These are phyloP conservation scores for Pangasius macronema DNA, from an alignment of 2,797 vertebrate genomes.

Conservation along the genomic window DNA sequence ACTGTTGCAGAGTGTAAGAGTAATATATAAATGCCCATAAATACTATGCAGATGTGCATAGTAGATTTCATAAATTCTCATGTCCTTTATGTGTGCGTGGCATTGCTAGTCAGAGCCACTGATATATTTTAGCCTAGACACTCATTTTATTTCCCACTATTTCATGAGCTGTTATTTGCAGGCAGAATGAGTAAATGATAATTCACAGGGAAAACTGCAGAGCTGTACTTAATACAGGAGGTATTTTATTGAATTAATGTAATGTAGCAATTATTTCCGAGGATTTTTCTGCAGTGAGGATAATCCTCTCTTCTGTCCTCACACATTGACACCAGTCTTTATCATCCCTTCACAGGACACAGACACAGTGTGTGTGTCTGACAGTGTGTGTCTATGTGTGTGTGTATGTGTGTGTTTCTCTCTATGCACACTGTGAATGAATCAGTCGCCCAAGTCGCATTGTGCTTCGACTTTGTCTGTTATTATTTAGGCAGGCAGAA, in stretches of 20 bases:
- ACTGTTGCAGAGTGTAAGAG: not conserved
- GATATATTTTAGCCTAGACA: conserved; percentile 70
- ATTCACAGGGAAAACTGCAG: conserved; percentile 58
- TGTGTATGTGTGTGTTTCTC: conserved; percentile 46
- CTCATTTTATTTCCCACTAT: conserved; percentile 53
- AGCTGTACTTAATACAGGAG: not conserved
- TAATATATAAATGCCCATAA: not conserved
- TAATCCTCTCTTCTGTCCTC: conserved; percentile 46
- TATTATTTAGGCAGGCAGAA: not conserved
- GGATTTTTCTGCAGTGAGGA: conserved; percentile 7
- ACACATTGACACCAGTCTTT: conserved; percentile 24
- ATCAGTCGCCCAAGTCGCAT: conserved; percentile 57
- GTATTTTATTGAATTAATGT: conserved; percentile 7
- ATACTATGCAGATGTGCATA: not conserved
- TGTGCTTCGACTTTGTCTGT: conserved; percentile 64
- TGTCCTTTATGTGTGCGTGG: conserved; percentile 45
- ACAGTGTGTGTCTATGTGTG: conserved; percentile 24
- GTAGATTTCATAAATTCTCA: not conserved
- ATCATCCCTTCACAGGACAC: conserved; percentile 40
- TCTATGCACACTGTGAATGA: conserved; percentile 70
- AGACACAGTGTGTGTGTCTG: conserved; percentile 11
- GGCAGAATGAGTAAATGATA: conserved; percentile 77
- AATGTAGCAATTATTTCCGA: conserved; percentile 7
- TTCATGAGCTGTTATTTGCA: conserved; percentile 79
- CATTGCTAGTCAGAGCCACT: conserved; percentile 71